A percentile compares a stretch with the other conserved stretches of the same genome.
Evolutionary conservation across 2,113 vertebrate species (phyloP).

Genomic region (Canis aureus): DNA sequence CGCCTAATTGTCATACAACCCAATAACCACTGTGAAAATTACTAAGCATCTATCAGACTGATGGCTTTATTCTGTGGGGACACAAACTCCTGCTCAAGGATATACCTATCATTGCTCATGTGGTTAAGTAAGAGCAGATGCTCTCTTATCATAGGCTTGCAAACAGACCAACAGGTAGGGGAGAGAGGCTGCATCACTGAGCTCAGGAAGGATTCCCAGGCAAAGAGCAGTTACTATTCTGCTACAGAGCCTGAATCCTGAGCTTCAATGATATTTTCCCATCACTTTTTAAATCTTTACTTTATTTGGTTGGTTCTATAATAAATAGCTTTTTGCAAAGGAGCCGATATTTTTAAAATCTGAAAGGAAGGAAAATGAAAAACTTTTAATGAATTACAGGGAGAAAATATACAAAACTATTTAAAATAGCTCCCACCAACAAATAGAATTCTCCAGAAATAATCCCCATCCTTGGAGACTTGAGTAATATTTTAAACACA

Average conservation of each 20-base stretch:
- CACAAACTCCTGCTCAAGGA: background rate
- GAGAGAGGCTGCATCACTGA: background rate
- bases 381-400: constrained; percentile 76
- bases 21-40: constrained; percentile 26
- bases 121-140: background rate
- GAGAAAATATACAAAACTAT: constrained; percentile 72
- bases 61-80: constrained; percentile 46
- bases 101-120: background rate
- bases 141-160: background rate
- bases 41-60: background rate
- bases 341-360: constrained; percentile 80
- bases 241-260: background rate
- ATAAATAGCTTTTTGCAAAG: constrained; percentile 79
- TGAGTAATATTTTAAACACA: constrained; percentile 78
- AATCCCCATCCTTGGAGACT: constrained; percentile 82
- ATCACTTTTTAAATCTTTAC: constrained; percentile 67
- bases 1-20: background rate
- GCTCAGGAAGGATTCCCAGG: constrained; percentile 32
- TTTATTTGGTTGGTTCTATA: constrained; percentile 78
- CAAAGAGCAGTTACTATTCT: background rate
- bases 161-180: background rate
- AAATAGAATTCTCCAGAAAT: constrained; percentile 81
- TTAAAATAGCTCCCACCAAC: constrained; percentile 80
- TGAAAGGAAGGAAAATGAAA: constrained; percentile 79
- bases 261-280: constrained; percentile 61